Evolutionary conservation across 2,113 vertebrate species (phyloP), one percentile per base, ranked within the genome.

Genomic region (Chloroceryle aenea): DNA sequence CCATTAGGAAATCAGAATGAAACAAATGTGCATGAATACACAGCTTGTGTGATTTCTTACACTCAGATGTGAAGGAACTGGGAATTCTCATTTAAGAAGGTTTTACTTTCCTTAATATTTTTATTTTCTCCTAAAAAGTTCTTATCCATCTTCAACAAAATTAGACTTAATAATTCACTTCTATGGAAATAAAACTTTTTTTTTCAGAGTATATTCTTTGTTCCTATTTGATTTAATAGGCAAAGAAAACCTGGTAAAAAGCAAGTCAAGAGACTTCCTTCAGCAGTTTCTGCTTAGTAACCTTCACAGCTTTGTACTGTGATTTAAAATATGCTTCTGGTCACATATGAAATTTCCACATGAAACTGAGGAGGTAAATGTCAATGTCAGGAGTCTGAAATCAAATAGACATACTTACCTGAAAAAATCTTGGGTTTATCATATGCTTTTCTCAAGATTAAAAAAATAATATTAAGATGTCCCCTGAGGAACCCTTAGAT

Each of bases 271-370:
- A 43, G n/a, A 13, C 50, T 64, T 93, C 5, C 3, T 67, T 89
- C 30, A 76, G 17, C 6, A 58, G 10, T 89, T 88, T 79, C 72
- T 34, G 29, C 29, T 85, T 85, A 78, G 79, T 81, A 85, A 76
- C 26, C 36, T 56, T 71, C 50, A 72, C 50, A 23, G 14, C 14
- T 85, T 93, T 74, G 62, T 83, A 62, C 83, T 92, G 52, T 85
- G 61, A 78, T 96, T 91, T 95, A 75, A 67, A 83, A 85, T 30
- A 82, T 59, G 22, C 16, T 73, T 95, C 58, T 66, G 92, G 81
- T 76, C 58, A 52, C 5, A 25, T 38, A 32, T 0, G 2, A 47
- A 47, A 79, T 71, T 52, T 79, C 17, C 9, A 63, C 26, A 43
- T n/a, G 4, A 58, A 90, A 67, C 62, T 76, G 25, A 63, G 72